These are phyloP conservation scores for Amphimallon solstitiale DNA, from an alignment of 2,888 invertebrate species.

Conservation along the genomic window DNA sequence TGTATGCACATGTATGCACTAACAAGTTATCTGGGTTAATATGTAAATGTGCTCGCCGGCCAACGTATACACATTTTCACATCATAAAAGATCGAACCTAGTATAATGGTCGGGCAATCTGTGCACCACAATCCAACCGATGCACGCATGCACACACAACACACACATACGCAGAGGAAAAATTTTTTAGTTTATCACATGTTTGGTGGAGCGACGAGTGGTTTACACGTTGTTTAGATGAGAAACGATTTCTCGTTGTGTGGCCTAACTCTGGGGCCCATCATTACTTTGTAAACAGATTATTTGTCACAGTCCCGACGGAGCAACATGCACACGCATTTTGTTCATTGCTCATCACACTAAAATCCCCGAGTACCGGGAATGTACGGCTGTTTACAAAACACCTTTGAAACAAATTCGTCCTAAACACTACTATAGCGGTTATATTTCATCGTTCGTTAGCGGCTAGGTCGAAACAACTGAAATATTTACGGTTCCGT, in stretches of 20 bases:
- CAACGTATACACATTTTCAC: conserved; percentile 30
- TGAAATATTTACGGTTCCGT: conserved; percentile 20
- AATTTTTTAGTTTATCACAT: conserved; percentile 45
- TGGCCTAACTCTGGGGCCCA: conserved; percentile 43
- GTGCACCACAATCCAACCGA: conserved; percentile 24
- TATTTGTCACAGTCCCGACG: conserved; percentile 37
- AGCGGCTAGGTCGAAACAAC: not conserved
- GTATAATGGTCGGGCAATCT: conserved; percentile 29
- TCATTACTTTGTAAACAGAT: conserved; percentile 41
- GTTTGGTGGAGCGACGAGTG: conserved; percentile 57
- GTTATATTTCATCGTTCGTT: conserved; percentile 10
- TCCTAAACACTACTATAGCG: not conserved
- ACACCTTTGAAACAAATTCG: conserved; percentile 24
- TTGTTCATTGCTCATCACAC: not conserved
- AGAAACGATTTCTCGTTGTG: conserved; percentile 50
- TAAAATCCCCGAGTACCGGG: conserved; percentile 3
- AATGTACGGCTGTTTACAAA: conserved; percentile 26
- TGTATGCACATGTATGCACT: no score
- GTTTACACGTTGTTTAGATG: conserved; percentile 59
- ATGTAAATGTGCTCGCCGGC: not conserved
- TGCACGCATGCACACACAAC: not conserved
- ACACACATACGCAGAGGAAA: conserved; percentile 20
- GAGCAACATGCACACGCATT: conserved; percentile 7
- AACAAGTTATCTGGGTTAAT: conserved; percentile 1
- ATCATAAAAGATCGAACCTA: conserved; percentile 26